Evolutionary conservation across 2,888 invertebrate species (phyloP), one percentile per base, ranked within the genome.

Genomic region (Eulithis prunata): DNA sequence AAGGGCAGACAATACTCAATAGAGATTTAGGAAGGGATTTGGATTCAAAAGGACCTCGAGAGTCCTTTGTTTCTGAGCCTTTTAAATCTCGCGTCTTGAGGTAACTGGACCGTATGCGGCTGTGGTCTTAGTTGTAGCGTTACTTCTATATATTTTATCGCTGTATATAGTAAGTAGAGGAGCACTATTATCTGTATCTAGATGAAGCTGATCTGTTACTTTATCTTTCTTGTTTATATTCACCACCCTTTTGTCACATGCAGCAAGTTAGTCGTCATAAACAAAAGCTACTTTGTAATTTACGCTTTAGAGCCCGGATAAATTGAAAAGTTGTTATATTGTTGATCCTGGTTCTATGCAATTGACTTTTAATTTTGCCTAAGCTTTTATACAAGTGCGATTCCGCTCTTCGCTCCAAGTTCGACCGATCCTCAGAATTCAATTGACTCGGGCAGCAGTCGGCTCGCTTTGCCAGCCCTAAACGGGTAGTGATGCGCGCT

Each of bases 11-110:
- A 90, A 90, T 88, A 81, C 81, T 84, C 86, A 82, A 89, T 87
- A 84, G 87, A 86, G 85, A 83, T 85, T 88, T 88, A 86, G 87
- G 86, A 88, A 81, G 86, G 89, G 91, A 90, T 91, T 89, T 87
- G 81, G 87, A 90, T 86, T 90, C 88, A 90, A 89, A 88, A 77
- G 84, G 84, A 78, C 78, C 75, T 81, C 73, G 77, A 71, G 73
- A 71, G 74, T 70, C 76, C 81, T 87, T 90, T 91, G 91, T 91
- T 91, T 91, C 88, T 88, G 79, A 74, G 77, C 85, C 84, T 88
- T 90, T 85, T 79, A 79, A 84, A 83, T 81, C 84, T 84, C 75
- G 79, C 81, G 79, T 80, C 81, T 85, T 82, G 78, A 81, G 78
- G 86, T 83, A 86, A 85, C 83, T 84, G 82, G 83, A 80, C 78